phyloP scores from a whole-genome alignment of 2,797 vertebrate genomes.

The Paguma larvata region DNA sequence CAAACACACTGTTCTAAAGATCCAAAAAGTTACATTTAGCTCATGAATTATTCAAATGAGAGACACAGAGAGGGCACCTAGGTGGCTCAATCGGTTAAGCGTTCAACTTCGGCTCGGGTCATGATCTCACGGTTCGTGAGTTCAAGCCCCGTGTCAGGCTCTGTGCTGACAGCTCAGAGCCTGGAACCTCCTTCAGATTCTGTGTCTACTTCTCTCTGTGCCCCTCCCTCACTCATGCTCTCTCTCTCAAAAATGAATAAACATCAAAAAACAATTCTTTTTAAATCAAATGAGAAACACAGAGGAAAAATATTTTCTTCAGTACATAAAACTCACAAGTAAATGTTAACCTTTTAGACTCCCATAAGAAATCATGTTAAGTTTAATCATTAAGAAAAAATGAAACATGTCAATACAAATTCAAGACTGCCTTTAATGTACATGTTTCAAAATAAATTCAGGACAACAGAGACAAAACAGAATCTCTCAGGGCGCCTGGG shows the following conservation, averaged over 20 bases:
- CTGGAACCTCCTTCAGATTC: too few species aligned
- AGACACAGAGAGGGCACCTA: background rate
- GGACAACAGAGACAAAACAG: background rate
- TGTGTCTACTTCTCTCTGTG: too few species aligned
- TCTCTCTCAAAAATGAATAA: too few species aligned
- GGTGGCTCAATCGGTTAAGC: too few species aligned
- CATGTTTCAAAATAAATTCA: constrained; percentile 25
- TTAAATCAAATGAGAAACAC: background rate
- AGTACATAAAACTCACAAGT: background rate
- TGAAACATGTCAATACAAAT: background rate
- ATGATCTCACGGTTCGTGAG: too few species aligned
- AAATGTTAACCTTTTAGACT: background rate
- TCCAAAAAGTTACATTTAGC: background rate
- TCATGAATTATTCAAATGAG: background rate
- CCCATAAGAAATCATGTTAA: background rate
- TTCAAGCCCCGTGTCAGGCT: too few species aligned
- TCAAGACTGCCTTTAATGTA: background rate
- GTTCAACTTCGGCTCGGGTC: too few species aligned
- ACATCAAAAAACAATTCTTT: too few species aligned
- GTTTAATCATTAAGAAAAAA: constrained; percentile 41
- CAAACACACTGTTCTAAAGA: background rate
- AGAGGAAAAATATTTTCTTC: background rate
- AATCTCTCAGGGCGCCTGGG: background rate
- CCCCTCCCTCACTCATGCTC: too few species aligned
- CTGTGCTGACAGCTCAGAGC: too few species aligned